Conservation (phyloP, 2,888 invertebrate genomes). For the Electrophaes corylata region DNA sequence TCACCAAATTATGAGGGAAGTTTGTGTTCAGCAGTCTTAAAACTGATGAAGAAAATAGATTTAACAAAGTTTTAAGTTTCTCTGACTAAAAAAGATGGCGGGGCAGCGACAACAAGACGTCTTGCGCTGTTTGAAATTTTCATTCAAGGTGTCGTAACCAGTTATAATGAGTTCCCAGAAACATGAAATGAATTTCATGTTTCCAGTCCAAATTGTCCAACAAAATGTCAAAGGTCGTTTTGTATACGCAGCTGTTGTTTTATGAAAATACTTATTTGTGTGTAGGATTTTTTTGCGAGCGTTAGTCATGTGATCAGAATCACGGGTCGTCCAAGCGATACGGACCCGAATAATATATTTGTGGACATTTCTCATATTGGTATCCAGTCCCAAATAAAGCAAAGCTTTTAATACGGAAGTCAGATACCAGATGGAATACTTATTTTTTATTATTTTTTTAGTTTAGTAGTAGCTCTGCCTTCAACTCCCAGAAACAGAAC, state of each 20-base stretch:
- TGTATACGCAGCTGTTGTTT: constrained; percentile 31
- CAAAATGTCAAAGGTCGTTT: constrained; percentile 28
- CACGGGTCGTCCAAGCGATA: too few species aligned
- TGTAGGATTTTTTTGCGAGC: constrained; percentile 29
- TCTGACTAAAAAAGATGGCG: constrained; percentile 18
- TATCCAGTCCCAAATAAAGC: too few species aligned
- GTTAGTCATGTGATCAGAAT: constrained; percentile 38
- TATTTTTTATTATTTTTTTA: too few species aligned
- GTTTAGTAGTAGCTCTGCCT: too few species aligned
- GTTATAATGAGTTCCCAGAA: constrained; percentile 22
- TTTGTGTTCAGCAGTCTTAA: too few species aligned
- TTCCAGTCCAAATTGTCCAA: constrained; percentile 22
- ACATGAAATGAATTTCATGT: constrained; percentile 28
- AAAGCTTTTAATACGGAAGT: too few species aligned
- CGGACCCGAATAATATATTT: background rate
- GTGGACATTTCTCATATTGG: too few species aligned
- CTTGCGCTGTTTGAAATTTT: constrained; percentile 17
- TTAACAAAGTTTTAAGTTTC: constrained; percentile 45
- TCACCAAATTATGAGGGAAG: too few species aligned
- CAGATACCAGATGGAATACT: too few species aligned
- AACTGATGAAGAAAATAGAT: too few species aligned
- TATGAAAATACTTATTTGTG: constrained; percentile 36
- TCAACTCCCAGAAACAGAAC: too few species aligned
- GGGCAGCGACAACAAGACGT: constrained; percentile 24
- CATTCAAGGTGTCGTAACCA: constrained; percentile 13